Evolutionary conservation across 1,140 invertebrate genomes (phyloP).

Genomic region (Olivierus martensii): DNA sequence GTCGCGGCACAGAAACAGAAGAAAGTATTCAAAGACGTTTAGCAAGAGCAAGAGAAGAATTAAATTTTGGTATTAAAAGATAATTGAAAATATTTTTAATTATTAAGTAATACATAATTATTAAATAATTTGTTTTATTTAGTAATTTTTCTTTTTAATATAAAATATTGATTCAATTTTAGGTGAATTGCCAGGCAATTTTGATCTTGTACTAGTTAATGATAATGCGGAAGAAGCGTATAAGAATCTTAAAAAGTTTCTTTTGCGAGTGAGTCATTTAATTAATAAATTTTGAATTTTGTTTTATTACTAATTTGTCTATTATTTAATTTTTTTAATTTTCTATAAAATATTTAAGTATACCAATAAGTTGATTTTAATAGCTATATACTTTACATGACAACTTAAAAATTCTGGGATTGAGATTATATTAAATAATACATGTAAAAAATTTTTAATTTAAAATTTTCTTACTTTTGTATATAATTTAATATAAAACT

Average conservation of each 20-base stretch:
- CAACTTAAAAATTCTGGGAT: too few species aligned
- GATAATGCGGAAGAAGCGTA: slow-evolving; percentile 83
- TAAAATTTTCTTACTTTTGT: too few species aligned
- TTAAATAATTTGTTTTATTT: neutral
- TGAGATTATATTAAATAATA: too few species aligned
- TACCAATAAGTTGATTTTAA: too few species aligned
- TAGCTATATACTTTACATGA: too few species aligned
- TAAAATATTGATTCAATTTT: slow-evolving; percentile 18
- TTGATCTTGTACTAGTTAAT: slow-evolving; percentile 84
- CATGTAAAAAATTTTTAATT: too few species aligned
- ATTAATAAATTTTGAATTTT: too few species aligned
- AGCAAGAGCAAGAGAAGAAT: slow-evolving; percentile 53
- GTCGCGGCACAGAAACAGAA: slow-evolving; percentile 75
- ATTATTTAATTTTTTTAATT: too few species aligned
- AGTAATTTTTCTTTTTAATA: neutral
- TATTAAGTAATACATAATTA: neutral
- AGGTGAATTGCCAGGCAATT: slow-evolving; percentile 62
- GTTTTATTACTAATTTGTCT: too few species aligned
- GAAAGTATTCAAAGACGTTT: slow-evolving; percentile 64
- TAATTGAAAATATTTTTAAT: slow-evolving; percentile 16
- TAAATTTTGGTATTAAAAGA: slow-evolving; percentile 71
- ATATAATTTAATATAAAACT: too few species aligned
- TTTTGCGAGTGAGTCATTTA: slow-evolving; percentile 32
- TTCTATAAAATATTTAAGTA: too few species aligned
- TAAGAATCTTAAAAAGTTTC: slow-evolving; percentile 53